These are phyloP conservation scores for Rhamphomyia laevipes DNA, from an alignment of 2,888 invertebrate species.

Conservation along the genomic window DNA sequence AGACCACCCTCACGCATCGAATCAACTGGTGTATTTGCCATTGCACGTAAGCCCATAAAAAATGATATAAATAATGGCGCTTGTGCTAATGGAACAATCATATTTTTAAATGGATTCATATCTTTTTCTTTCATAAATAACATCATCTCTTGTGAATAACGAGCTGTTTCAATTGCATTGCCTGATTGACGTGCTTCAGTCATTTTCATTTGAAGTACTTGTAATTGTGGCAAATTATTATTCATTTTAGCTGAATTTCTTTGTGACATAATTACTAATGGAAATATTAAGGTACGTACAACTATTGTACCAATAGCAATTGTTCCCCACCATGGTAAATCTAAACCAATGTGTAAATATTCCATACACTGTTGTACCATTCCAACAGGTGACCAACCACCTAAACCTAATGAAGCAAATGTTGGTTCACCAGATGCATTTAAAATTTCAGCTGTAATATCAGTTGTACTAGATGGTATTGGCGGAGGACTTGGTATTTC, in stretches of 20 bases:
- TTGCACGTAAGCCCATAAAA: conserved; percentile 74
- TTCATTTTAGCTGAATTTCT: conserved; percentile 69
- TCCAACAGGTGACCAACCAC: conserved; percentile 73
- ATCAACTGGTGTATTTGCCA: conserved; percentile 85
- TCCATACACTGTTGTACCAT: conserved; percentile 71
- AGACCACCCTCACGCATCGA: conserved; percentile 81
- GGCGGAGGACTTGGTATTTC: conserved; percentile 28
- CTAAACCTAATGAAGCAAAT: conserved; percentile 70
- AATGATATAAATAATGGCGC: conserved; percentile 88
- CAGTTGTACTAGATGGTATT: conserved; percentile 1
- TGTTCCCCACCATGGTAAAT: conserved; percentile 89
- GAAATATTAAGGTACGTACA: conserved; percentile 68
- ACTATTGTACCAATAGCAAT: conserved; percentile 70
- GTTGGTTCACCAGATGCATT: conserved; percentile 54
- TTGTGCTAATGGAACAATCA: conserved; percentile 66
- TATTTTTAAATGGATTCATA: conserved; percentile 67
- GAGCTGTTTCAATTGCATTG: conserved; percentile 64
- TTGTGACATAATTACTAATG: conserved; percentile 73
- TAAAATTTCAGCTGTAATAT: conserved; percentile 14
- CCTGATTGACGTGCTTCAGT: conserved; percentile 76
- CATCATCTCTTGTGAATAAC: conserved; percentile 66
- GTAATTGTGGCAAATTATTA: conserved; percentile 77
- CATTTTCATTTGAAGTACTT: conserved; percentile 70
- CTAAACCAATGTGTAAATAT: conserved; percentile 63
- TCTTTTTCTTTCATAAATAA: conserved; percentile 70